Percentiles rank a stretch among this genome's conserved stretches.
These are phyloP conservation scores for Sander lucioperca DNA, from an alignment of 2,113 vertebrate genomes.

Conservation along the genomic window DNA sequence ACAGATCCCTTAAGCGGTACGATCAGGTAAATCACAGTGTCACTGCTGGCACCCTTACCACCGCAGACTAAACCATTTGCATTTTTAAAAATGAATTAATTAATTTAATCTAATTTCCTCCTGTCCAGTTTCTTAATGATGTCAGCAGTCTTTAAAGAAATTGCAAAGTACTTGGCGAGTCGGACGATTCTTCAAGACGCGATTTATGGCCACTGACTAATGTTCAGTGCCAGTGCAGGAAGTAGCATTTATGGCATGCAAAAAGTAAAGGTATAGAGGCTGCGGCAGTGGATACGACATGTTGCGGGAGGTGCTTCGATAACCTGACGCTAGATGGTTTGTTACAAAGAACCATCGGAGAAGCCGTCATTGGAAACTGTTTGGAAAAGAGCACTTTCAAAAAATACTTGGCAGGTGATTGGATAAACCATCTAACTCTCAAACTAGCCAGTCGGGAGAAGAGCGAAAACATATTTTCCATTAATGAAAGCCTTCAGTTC, in stretches of 20 bases:
- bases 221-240: neutral
- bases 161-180: conserved; percentile 36
- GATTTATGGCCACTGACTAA: neutral
- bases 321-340: too few species aligned
- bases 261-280: neutral
- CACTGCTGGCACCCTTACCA: conserved; percentile 29
- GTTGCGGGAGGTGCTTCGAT: too few species aligned
- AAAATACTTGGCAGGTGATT: too few species aligned
- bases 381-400: too few species aligned
- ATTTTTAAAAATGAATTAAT: conserved; percentile 46
- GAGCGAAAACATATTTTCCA: too few species aligned
- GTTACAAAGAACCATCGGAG: too few species aligned
- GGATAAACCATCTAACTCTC: too few species aligned
- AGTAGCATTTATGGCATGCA: neutral
- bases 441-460: too few species aligned
- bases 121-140: conserved; percentile 33
- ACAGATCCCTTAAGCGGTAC: conserved; percentile 3
- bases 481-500: too few species aligned
- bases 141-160: conserved; percentile 62
- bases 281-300: neutral
- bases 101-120: conserved; percentile 60
- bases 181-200: neutral
- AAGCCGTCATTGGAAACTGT: too few species aligned
- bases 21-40: conserved; percentile 60
- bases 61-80: conserved; percentile 34